Evolutionary conservation across 1,140 invertebrate species (phyloP).

Genomic region (Apis laboriosa): DNA sequence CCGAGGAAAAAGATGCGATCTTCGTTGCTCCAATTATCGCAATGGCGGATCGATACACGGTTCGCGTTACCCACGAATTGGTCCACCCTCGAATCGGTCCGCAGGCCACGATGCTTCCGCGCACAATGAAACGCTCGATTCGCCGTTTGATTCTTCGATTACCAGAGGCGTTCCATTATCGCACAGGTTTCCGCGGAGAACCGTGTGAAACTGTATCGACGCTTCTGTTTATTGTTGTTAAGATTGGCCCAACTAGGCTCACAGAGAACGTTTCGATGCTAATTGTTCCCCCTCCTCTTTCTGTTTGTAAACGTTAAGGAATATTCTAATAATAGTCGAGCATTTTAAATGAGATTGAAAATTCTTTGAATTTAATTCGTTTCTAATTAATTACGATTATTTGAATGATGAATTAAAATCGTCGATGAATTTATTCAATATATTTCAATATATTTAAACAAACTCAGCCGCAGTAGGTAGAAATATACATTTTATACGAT

Average conservation of each 20-base stretch:
- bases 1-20: conserved; percentile 67
- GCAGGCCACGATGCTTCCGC: not conserved
- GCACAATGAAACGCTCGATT: not conserved
- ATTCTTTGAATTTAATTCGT: too few relatives aligned
- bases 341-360: too few relatives aligned
- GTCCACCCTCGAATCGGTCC: not conserved
- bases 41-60: not conserved
- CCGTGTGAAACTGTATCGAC: not conserved
- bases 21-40: conserved; percentile 54
- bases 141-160: not conserved
- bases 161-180: not conserved
- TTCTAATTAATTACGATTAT: too few relatives aligned
- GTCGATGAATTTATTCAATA: too few relatives aligned
- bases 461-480: too few relatives aligned
- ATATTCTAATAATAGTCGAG: too few relatives aligned
- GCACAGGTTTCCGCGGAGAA: not conserved
- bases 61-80: not conserved
- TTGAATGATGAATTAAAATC: too few relatives aligned
- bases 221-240: not conserved
- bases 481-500: too few relatives aligned
- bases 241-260: not conserved
- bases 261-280: not conserved
- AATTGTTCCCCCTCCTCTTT: too few relatives aligned
- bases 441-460: too few relatives aligned
- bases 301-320: too few relatives aligned